Evolutionary conservation across 2,797 vertebrate species (phyloP), one percentile per base, ranked within the genome.

Genomic region (Tapirus indicus): DNA sequence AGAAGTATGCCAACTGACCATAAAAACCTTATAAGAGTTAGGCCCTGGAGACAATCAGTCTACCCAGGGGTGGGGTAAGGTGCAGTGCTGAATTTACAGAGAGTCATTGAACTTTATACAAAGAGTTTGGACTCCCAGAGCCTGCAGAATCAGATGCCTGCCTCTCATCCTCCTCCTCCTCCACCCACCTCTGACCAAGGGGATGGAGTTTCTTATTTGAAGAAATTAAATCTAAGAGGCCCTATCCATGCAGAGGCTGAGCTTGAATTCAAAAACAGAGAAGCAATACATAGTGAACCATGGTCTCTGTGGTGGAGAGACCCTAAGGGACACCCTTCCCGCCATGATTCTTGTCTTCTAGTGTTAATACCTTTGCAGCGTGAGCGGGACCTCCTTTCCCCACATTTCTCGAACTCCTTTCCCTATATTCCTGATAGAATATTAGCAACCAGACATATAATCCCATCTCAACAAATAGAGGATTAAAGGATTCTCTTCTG

Each of bases 251-350:
- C 35, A 84, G 58, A 9, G 7, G 8, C 32, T 35, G 66, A 54
- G 49, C 13, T 86, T 32, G 10, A 13, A 58, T 69, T 47, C 35
- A 47, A 64, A 84, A 32, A 14, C 4, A 58, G n/a, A 27, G n/a
- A 47, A 27, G 27, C 6, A n/a, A 13, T 44, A 20, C 7, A 20
- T 20, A 52, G 25, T 18, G 16, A 86, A 47, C 9, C 20, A 35
- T 29, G 5, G 23, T 74, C 86, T 75, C 18, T 18, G 2, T 52
- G 29, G 41, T 54, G 12, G 18, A 71, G 6, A 74, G 27, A 49
- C 18, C 7, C 12, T 9, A 20, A 23, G 1, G 23, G 16, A 27
- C 4, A 25, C 5, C 3, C 13, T 0, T 17, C 35, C 25, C 3
- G 6, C 29, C 11, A 4, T 5, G 9, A 80, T 54, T 77, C 14